Percentiles rank a stretch among this genome's conserved stretches.
phyloP scores from a whole-genome alignment of 2,888 invertebrate genomes.

The Apantesis nais region DNA sequence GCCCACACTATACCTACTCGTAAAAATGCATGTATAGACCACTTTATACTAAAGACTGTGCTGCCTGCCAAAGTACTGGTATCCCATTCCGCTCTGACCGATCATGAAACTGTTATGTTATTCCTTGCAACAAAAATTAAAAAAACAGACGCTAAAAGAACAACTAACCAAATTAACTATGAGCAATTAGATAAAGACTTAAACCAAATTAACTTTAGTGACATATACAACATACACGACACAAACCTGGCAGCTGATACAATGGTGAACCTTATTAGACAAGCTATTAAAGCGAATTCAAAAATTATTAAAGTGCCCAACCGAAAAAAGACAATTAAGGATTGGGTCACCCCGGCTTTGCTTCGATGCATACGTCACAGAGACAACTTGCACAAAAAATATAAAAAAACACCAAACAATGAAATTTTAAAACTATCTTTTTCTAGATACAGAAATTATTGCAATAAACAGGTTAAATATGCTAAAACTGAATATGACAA shows the following conservation, averaged over 20 bases:
- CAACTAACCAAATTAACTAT: background rate
- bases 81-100: slow-evolving; percentile 3
- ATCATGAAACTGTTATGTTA: slow-evolving; percentile 10
- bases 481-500: slow-evolving; percentile 1
- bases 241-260: background rate
- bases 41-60: slow-evolving; percentile 8
- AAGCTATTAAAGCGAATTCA: background rate
- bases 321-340: slow-evolving; percentile 4
- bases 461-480: slow-evolving; percentile 1
- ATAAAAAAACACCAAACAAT: slow-evolving; percentile 1
- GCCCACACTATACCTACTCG: too few species aligned
- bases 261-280: background rate
- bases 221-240: background rate
- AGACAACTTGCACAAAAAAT: slow-evolving; percentile 10
- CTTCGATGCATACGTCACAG: slow-evolving; percentile 11
- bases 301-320: background rate
- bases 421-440: slow-evolving; percentile 1
- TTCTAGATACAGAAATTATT: slow-evolving; percentile 7
- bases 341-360: background rate
- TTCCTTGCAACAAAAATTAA: background rate
- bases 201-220: slow-evolving; percentile 5
- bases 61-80: slow-evolving; percentile 11
- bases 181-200: slow-evolving; percentile 4
- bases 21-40: slow-evolving; percentile 17
- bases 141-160: background rate